These are phyloP conservation scores for Oegoconia quadripuncta DNA, from an alignment of 2,888 invertebrate species.

Conservation along the genomic window DNA sequence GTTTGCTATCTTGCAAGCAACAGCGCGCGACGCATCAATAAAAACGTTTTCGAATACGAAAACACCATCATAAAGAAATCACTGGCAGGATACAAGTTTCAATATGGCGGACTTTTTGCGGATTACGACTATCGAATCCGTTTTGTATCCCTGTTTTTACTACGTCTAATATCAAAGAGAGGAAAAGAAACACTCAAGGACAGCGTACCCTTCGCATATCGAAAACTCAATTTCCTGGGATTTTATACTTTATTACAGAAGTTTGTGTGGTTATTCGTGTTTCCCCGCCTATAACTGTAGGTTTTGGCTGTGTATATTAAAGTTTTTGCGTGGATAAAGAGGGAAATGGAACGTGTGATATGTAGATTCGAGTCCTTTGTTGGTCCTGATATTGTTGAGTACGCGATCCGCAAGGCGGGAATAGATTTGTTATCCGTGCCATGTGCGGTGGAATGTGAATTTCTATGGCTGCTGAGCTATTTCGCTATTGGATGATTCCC, in stretches of 20 bases:
- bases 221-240: conserved; percentile 10
- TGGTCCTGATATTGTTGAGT: conserved; percentile 6
- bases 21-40: not conserved
- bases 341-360: conserved; percentile 61
- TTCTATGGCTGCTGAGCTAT: not conserved
- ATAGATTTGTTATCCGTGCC: conserved; percentile 1
- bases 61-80: conserved; percentile 17
- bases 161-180: conserved; percentile 30
- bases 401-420: not conserved
- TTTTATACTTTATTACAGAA: conserved; percentile 15
- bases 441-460: not conserved
- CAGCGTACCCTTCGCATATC: conserved; percentile 1
- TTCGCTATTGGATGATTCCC: too few species aligned
- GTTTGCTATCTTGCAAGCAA: not conserved
- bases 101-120: conserved; percentile 28
- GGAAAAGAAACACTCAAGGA: conserved; percentile 11
- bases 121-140: conserved; percentile 29
- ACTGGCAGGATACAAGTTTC: conserved; percentile 21
- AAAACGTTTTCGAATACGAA: conserved; percentile 3
- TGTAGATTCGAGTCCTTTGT: conserved; percentile 41
- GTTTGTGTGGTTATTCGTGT: conserved; percentile 3
- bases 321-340: conserved; percentile 35
- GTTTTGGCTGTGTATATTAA: conserved; percentile 19
- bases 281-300: conserved; percentile 3
- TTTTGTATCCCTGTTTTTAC: conserved; percentile 25